Evolutionary conservation across 2,113 vertebrate species (phyloP), one percentile per base, ranked within the genome.

Genomic region (Nycticryphes semicollaris): DNA sequence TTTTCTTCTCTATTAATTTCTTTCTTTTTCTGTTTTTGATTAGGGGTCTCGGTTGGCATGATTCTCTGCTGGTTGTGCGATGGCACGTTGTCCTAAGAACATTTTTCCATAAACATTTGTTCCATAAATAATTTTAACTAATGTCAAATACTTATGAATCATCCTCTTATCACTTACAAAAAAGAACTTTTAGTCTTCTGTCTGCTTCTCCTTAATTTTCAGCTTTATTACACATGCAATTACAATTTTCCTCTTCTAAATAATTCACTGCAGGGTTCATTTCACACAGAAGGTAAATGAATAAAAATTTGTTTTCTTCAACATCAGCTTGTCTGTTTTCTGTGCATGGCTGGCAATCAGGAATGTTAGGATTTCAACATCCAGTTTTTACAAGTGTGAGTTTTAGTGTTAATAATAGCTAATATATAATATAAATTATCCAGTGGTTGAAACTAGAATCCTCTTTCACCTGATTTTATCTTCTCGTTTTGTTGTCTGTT

Each of bases 131-230:
- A 91, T 69, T 94, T 77, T 96, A 96, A 93, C 69, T 96, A 96
- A 89, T 96, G 81, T 90, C 59, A 95, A 94, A 75, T 97, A 89
- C 86, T 97, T 84, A 90, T 95, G 89, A 97, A 68, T 95, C 85
- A 97, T 81, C 93, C 79, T 96, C 51, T 96, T 96, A 93, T 86
- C 90, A 86, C 77, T 84, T 91, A 92, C 47, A 72, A 81, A 84
- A 82, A 91, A 93, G n/a, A 93, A 86, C 75, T 95, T 96, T 60
- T 73, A 94, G 69, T 94, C 90, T 91, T 92, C 84, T 60, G 92
- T 94, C 90, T 97, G 88, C 77, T 94, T 83, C 64, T 95, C 59
- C 81, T 89, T 91, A 92, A 94, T 96, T 93, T 97, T 96, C 69
- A 78, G 90, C 86, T 95, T 97, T 96, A 93, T 95, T 97, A 91